A percentile compares a stretch with the other conserved stretches of the same genome.
Evolutionary conservation across 1,140 invertebrate species (phyloP).

Genomic region (Drosophila hydei): DNA sequence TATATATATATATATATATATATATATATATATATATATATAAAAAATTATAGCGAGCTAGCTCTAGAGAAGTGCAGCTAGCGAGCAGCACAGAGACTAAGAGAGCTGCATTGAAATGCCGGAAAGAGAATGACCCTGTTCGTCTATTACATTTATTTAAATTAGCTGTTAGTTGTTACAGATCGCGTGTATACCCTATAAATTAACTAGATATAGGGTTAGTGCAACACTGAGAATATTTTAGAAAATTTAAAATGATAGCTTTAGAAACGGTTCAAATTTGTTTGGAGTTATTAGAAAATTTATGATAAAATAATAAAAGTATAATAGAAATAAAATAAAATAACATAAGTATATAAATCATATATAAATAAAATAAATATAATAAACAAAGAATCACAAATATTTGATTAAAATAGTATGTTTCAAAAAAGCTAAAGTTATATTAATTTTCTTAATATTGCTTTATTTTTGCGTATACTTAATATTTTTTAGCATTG

Average conservation of each 20-base stretch:
- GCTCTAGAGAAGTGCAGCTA: background rate
- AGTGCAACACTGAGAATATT: background rate
- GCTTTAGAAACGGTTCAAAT: no score
- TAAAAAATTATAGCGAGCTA: background rate
- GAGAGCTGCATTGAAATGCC: slow-evolving; percentile 30
- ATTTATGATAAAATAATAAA: no score
- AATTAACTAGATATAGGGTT: background rate
- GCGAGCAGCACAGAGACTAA: slow-evolving; percentile 4
- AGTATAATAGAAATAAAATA: background rate
- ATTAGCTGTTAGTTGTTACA: slow-evolving; percentile 1
- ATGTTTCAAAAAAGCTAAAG: no score
- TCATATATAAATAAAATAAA: no score
- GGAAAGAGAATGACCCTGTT: slow-evolving; percentile 57
- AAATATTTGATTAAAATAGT: no score
- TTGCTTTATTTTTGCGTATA: no score
- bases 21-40: background rate
- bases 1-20: slow-evolving; percentile 6
- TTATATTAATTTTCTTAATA: no score
- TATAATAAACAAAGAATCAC: no score
- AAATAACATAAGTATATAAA: background rate
- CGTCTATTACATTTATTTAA: slow-evolving; percentile 25
- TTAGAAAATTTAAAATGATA: no score
- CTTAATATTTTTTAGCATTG: no score
- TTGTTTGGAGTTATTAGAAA: no score
- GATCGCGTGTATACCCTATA: slow-evolving; percentile 8